Base-by-base conservation (phyloP, 2,888 invertebrate species). In the Actias luna region DNA sequence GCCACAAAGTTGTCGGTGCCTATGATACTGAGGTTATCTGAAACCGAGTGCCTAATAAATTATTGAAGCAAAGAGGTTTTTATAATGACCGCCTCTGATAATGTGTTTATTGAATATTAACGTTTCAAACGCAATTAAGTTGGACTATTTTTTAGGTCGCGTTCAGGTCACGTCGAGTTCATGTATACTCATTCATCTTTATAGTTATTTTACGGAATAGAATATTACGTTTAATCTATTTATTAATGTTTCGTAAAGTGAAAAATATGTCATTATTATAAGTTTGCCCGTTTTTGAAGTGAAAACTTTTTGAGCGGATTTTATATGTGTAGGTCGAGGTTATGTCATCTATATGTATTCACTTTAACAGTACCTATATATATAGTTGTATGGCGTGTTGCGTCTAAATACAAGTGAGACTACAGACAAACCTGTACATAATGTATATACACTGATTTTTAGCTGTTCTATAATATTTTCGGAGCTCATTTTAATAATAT, bases 61-160 rank as follows among this genome's bases (percentile, higher is more conserved):
- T 85, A 78, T 68, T 66, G 67, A 71, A 71, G 68, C 75, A 70
- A 75, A 70, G 69, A 67, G 65, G 77, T 84, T 50, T 83, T 85
- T 84, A 70, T 82, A 78, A 78, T 83, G 71, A 77, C 88, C 89
- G 88, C 80, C 79, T 27, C 65, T 67, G 85, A 85, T 88, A 87
- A 80, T 65, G 68, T 83, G 82, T 84, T 89, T 89, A 89, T 89
- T 90, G 89, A 89, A 89, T 88, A 85, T 88, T 88, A 86, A 87
- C 77, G 77, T 74, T 81, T 78, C 76, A 74, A 79, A 83, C 86
- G 85, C 89, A 86, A 86, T 87, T 83, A 76, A 79, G 79, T 77
- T 81, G 77, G 67, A 74, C 68, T 63, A 64, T 69, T 80, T 79
- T 77, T 75, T 76, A 75, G 81, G 71, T 74, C 75, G 69, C 33